Conservation (phyloP, 2,113 vertebrate genomes). For the Chionomys nivalis region DNA sequence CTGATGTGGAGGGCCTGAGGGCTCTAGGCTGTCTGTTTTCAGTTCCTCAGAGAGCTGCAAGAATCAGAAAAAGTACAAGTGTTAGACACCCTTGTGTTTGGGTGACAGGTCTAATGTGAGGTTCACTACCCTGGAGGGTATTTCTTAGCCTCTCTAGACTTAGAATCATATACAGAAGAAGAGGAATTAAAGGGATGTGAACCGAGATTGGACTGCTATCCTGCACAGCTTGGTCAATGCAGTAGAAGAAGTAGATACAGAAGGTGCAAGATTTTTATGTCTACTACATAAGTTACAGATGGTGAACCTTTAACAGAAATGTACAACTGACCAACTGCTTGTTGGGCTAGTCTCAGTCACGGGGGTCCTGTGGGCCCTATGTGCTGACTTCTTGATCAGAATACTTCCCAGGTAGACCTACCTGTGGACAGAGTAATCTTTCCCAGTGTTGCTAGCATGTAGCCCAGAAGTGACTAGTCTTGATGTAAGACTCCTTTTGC, state of each 20-base stretch:
- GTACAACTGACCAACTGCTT: neutral
- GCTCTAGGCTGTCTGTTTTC: neutral
- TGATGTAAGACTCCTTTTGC: neutral
- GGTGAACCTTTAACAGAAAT: neutral
- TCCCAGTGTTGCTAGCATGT: neutral
- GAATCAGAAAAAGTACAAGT: rapidly evolving
- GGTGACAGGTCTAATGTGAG: neutral
- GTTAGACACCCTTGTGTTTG: neutral
- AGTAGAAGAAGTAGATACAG: no score
- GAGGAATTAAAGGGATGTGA: no score
- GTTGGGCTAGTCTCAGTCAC: neutral
- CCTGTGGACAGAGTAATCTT: neutral
- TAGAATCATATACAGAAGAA: neutral
- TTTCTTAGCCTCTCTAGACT: neutral
- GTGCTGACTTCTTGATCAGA: neutral
- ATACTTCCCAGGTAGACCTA: neutral
- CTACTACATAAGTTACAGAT: rapidly evolving
- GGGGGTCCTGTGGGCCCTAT: neutral
- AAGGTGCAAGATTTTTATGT: neutral
- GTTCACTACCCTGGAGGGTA: neutral
- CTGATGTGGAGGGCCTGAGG: neutral
- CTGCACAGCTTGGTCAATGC: rapidly evolving
- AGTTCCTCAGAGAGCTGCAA: neutral
- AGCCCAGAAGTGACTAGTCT: neutral
- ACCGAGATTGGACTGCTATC: no score